These are phyloP conservation scores for Periophthalmodon schlosseri DNA, from an alignment of 2,113 vertebrate genomes.

Conservation along the genomic window DNA sequence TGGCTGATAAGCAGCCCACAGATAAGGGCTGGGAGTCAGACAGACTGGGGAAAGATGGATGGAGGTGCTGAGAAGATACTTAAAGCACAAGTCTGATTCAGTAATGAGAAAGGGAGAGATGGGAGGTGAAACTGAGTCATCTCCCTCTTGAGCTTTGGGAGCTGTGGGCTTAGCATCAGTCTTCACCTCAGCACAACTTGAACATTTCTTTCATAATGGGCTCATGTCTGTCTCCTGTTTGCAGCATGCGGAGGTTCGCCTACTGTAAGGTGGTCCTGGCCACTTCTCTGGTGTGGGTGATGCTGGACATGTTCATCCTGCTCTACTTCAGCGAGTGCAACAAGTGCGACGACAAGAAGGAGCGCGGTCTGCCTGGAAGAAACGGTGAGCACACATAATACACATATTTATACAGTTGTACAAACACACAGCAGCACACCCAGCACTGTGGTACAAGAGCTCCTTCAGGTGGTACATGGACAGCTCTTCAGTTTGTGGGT, in stretches of 20 bases:
- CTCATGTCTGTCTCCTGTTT: constrained; percentile 11
- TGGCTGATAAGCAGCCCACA: constrained; percentile 41
- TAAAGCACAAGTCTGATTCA: constrained; percentile 9
- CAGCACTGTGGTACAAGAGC: too few species aligned
- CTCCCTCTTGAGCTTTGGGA: constrained; percentile 21
- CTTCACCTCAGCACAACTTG: constrained; percentile 9
- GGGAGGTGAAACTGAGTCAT: constrained; percentile 14
- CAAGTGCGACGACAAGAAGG: constrained; percentile 97
- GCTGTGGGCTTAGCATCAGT: constrained; percentile 11
- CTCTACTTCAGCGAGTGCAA: constrained; percentile 99
- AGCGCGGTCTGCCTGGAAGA: constrained; percentile 86
- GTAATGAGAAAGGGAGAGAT: constrained; percentile 16
- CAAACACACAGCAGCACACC: too few species aligned
- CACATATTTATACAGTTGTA: too few species aligned
- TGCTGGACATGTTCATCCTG: constrained; percentile 98
- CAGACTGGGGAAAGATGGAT: constrained; percentile 25
- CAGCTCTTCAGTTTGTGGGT: too few species aligned
- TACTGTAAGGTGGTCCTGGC: constrained; percentile 99
- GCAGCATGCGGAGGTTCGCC: constrained; percentile 95
- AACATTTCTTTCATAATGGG: constrained; percentile 9
- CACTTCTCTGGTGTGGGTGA: constrained; percentile 99
- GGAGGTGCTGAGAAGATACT: constrained; percentile 27
- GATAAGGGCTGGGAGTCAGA: constrained; percentile 28
- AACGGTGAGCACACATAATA: constrained; percentile 52
- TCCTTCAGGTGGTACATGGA: too few species aligned